A percentile compares a stretch with the other conserved stretches of the same genome.
phyloP scores from a whole-genome alignment of 2,797 vertebrate genomes.

The Karalla daura region DNA sequence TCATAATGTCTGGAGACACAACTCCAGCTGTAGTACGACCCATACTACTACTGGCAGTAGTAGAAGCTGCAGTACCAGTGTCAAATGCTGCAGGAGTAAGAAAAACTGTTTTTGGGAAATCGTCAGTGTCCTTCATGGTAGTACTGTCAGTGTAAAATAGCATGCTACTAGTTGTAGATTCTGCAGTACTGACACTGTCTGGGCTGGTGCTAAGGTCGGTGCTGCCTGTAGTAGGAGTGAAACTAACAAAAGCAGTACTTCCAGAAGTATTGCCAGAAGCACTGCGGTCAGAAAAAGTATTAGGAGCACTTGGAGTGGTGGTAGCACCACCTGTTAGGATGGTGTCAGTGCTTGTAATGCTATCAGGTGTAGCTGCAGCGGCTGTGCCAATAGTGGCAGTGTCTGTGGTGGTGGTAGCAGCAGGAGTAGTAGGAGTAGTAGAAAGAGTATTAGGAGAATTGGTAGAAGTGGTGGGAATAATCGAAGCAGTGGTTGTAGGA shows the following conservation, averaged over 20 bases:
- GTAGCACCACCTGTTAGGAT: too few species aligned
- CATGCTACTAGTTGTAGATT: slow-evolving; percentile 6
- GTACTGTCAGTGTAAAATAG: neutral
- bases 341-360: neutral
- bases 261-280: neutral
- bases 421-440: too few species aligned
- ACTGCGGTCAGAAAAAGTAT: neutral
- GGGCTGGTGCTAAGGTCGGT: neutral
- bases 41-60: slow-evolving; percentile 11
- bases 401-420: neutral
- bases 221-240: neutral
- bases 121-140: neutral
- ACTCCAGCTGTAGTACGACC: slow-evolving; percentile 9
- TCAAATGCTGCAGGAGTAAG: slow-evolving; percentile 12
- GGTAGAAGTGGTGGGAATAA: too few species aligned
- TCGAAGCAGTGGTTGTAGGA: too few species aligned
- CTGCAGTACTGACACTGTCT: slow-evolving; percentile 7
- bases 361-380: neutral
- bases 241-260: neutral
- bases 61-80: slow-evolving; percentile 3
- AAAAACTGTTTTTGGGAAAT: slow-evolving; percentile 1
- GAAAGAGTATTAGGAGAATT: too few species aligned
- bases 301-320: neutral
- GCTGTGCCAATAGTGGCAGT: neutral
- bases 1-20: slow-evolving; percentile 16